Base-by-base conservation (phyloP, 53 echinoderm and acorn worm species). In the Luidia sarsii region DNA sequence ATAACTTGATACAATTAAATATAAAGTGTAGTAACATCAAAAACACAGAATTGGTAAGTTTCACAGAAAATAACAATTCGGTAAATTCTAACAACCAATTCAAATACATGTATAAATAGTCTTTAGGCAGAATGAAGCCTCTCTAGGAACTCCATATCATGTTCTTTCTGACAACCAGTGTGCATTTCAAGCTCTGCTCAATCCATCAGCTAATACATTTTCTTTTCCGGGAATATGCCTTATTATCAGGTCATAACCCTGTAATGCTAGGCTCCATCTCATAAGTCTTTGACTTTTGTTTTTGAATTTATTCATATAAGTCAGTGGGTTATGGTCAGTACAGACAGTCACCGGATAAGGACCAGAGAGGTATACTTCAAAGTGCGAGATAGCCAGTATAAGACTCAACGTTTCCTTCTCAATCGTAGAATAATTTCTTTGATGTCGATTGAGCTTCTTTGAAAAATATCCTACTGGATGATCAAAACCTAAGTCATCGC, bases 391-490 rank as follows among this genome's bases (percentile, higher is more conserved):
- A 4, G 52, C 52, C 52, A 52, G 18, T 9, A 52, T 52, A 4
- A 52, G 18, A 52, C 52, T 52, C 52, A 52, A 52, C 7, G 52
- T 52, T 52, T 52, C 52, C 21, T 52, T 52, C n/a, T 52, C 52
- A 9, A 52, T 16, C 4, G 52, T 52, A 18, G 52, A 52, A 20
- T 52, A 52, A 4, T 16, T 52, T 20, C n/a, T 6, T 52, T 52
- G 52, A 16, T 18, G 21, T 52, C 21, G 8, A 4, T 52, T 52
- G 8, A 18, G n/a, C 18, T 52, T 52, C 18, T 16, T 6, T 9
- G 52, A 52, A 19, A 52, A 52, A 20, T 52, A 52, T 4, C 52
- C n/a, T 4, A 52, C 52, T 52, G 52, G 21, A 18, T 19, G 4
- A 10, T 52, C 18, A 4, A 52, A 7, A 41, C 11, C 41, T 7